Base-by-base conservation (phyloP, 1,140 invertebrate genomes). In the Drosophila repleta region DNA sequence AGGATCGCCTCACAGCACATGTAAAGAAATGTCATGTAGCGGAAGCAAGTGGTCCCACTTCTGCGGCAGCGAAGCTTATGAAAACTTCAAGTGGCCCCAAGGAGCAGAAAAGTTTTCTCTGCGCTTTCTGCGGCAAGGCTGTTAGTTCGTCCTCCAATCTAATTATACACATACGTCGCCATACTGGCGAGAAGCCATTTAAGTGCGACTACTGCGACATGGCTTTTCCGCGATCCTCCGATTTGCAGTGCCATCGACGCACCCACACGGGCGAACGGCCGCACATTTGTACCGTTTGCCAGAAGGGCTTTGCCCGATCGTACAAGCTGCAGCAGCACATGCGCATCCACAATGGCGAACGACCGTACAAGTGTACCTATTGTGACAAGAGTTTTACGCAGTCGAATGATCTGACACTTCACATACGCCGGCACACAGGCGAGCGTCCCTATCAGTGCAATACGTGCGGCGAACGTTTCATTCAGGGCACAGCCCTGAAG, bases 251-350 rank as follows among this genome's bases (percentile, higher is more conserved):
- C 61, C 94, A 95, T 79, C 90, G 93, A 8, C 75, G 93, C 15
- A 94, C 92, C 0, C 94, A 95, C 79, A 94, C 94, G 0, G 93
- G 93, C 0, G 93, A 94, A 60, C 93, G 94, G 24, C 94, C 94
- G 0, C 93, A 92, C 58, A 69, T 93, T 1, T 95, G 94, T 65
- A 93, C 93, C 0, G 91, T 93, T 1, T 94, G 93, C 35, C 93
- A 93, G 0, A 90, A 91, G 91, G 93, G 91, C 6, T 91, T 91
- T 41, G 87, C 84, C 6, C 74, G 94, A 18, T 94, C 94, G 35
- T 94, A 94, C 72, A 94, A 94, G 76, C 85, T 95, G 69, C 93
- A 93, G 8, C 92, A 93, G 8, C 94, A 95, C 74, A 94, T 94
- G 93, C 93, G 94, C 10, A 93, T 94, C 15, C 94, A 95, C 82